Evolutionary conservation across 2,888 invertebrate species (phyloP), one percentile per base, ranked within the genome.

Genomic region (Bimastos eiseni): DNA sequence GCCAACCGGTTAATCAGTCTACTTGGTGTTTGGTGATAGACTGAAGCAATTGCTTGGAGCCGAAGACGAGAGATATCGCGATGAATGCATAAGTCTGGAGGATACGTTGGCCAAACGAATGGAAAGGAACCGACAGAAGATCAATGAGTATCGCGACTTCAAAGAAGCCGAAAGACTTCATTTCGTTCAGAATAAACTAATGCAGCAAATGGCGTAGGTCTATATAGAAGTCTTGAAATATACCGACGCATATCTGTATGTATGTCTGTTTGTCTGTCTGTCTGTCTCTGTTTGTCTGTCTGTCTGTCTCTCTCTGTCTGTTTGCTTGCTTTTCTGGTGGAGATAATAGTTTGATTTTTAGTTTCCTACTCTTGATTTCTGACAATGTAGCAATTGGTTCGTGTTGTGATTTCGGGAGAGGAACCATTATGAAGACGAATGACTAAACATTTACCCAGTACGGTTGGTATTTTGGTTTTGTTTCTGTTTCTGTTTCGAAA

Each of bases 201-300:
- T 84, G 84, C 84, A 84, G 21, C 84, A 84, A 13, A 34, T 84
- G 84, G 84, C 84, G 84, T 84, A 84, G 30, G 86, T n/a, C n/a
- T n/a, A n/a, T n/a, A n/a, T n/a, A n/a, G n/a, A n/a, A n/a, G n/a
- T n/a, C n/a, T n/a, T n/a, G n/a, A n/a, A n/a, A n/a, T n/a, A n/a
- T n/a, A n/a, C n/a, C n/a, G n/a, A n/a, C n/a, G n/a, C n/a, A 21
- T 24, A 21, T 49, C 24, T 24, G n/a, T n/a, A n/a, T n/a, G n/a
- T n/a, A n/a, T n/a, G n/a, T n/a, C n/a, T n/a, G n/a, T n/a, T n/a
- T n/a, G n/a, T n/a, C n/a, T n/a, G n/a, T n/a, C n/a, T n/a, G n/a
- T n/a, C n/a, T n/a, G n/a, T n/a, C n/a, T n/a, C n/a, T n/a, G n/a
- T n/a, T n/a, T n/a, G n/a, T n/a, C n/a, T n/a, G n/a, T n/a, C n/a